Evolutionary conservation across 2,797 vertebrate genomes (phyloP).

Genomic region (Chaenodraco wilsoni): DNA sequence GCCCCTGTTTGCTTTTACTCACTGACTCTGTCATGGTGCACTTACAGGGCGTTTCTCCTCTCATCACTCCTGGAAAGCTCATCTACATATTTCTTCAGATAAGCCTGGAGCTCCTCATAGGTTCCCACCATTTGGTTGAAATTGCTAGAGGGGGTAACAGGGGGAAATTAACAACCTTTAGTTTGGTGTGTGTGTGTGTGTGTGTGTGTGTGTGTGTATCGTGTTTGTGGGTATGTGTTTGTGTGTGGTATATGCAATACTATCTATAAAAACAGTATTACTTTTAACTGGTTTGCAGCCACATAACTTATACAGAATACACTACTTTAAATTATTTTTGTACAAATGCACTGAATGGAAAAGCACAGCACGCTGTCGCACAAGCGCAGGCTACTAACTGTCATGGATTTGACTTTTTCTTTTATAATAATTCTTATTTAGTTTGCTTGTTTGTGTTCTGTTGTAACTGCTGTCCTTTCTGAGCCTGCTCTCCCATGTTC

Average conservation of each 20-base stretch:
- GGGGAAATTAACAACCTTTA: background rate
- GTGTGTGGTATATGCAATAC: too few relatives aligned
- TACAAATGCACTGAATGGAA: too few relatives aligned
- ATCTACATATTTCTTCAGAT: conserved; percentile 83
- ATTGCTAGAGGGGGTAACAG: conserved; percentile 66
- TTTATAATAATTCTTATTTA: too few relatives aligned
- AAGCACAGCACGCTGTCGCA: too few relatives aligned
- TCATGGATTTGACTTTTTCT: too few relatives aligned
- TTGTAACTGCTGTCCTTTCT: too few relatives aligned
- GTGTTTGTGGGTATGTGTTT: too few relatives aligned
- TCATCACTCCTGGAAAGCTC: conserved; percentile 83
- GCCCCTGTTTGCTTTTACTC: background rate
- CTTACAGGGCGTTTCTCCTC: conserved; percentile 81
- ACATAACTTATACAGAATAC: background rate
- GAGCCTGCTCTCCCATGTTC: too few relatives aligned
- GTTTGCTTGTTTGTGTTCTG: too few relatives aligned
- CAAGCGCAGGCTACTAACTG: too few relatives aligned
- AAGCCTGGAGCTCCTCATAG: conserved; percentile 84
- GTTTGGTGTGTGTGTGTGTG: background rate
- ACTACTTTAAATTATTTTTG: too few relatives aligned
- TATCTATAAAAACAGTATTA: background rate
- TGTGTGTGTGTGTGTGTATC: too few relatives aligned
- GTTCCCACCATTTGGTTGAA: conserved; percentile 88
- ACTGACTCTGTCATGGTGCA: background rate
- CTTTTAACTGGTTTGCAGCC: background rate